Base-by-base conservation (phyloP, 2,113 vertebrate genomes). In the Forbesichthys papilliferus region DNA sequence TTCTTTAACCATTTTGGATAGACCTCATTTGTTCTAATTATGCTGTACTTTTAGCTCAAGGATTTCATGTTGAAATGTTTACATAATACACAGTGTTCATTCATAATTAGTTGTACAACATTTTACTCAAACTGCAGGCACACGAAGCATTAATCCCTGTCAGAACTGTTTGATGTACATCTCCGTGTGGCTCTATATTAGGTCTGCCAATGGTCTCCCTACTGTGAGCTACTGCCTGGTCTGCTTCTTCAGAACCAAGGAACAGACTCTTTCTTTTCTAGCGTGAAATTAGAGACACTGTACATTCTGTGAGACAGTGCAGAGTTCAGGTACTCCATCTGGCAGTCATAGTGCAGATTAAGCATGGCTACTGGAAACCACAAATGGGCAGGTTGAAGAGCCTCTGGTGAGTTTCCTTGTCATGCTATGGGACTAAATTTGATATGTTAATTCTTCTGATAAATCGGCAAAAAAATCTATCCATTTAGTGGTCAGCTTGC, bases 171-270 rank as follows among this genome's bases (percentile, higher is more conserved):
- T 3, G 63, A 4, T 5, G 27, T 13, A 49, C 34, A 51, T 5
- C 20, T 12, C 12, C 5, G 36, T 36, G 36, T 16, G 59, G 63
- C 68, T 69, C 74, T 71, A 72, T 91, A 70, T 76, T 79, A 86
- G 18, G 83, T 75, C 58, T 86, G 34, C 54, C 79, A 84, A 84
- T 73, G 68, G 80, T 65, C 20, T 86, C 84, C 78, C 65, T 59
- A 64, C 59, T 68, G 78, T 48, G 36, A 68, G 49, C 55, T 27
- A 8, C 16, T 12, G 70, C 20, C 63, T 11, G n/a, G 68, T 61
- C 71, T 18, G 16, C n/a, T 16, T 55, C 54, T 18, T 16, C 14
- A 9, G 54, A 16, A 16, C n/a, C 54, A 18, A 10, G 54, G n/a
- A 55, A 18, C 54, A 53, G n/a, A 18, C 54, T n/a, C 52, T 4